Conservation (phyloP, 2,797 vertebrate species). For the Balearica regulorum region DNA sequence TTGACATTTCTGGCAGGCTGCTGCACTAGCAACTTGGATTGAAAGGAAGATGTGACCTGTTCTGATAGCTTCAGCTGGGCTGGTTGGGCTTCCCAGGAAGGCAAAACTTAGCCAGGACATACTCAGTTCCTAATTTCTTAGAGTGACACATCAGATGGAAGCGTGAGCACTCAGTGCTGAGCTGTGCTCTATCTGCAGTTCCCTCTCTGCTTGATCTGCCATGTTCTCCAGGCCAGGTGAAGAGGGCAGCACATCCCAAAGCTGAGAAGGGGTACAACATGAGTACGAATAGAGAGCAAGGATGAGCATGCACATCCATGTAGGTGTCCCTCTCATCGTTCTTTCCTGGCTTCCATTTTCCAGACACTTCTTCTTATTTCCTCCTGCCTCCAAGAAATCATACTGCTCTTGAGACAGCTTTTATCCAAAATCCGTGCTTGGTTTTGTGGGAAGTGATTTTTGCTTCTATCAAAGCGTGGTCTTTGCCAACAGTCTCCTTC, state of each 20-base stretch:
- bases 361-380: neutral
- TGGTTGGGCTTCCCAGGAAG: neutral
- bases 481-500: neutral
- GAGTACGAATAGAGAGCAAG: neutral
- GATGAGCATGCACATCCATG: fast-evolving
- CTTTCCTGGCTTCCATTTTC: neutral
- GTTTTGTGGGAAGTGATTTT: neutral
- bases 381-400: neutral
- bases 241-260: neutral
- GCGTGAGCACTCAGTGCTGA: fast-evolving
- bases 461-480: neutral
- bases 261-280: neutral
- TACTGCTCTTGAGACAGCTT: neutral
- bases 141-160: neutral
- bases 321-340: neutral
- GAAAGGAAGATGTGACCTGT: neutral
- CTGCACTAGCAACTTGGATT: neutral
- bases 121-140: neutral
- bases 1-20: neutral
- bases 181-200: neutral
- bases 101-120: neutral
- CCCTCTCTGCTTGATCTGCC: neutral
- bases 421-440: neutral
- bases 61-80: neutral
- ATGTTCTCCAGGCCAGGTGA: neutral